Evolutionary conservation across 2,888 invertebrate genomes (phyloP).

Genomic region (Rhagonycha lutea): DNA sequence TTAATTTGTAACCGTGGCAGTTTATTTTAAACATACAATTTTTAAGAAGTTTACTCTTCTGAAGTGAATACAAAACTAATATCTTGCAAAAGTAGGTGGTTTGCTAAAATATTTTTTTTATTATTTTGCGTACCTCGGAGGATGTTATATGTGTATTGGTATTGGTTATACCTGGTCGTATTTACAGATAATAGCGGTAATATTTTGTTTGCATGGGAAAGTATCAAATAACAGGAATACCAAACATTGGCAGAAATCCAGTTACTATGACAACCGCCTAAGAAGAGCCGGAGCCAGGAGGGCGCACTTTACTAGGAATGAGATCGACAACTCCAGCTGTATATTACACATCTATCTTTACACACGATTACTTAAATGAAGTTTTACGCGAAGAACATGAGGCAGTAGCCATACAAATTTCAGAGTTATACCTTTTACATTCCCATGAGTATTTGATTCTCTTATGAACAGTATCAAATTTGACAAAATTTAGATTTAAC

Average conservation of each 20-base stretch:
- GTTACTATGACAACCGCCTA: constrained; percentile 24
- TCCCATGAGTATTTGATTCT: not conserved
- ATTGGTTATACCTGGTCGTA: not conserved
- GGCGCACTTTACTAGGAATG: constrained; percentile 20
- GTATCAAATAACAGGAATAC: constrained; percentile 7
- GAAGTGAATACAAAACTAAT: not conserved
- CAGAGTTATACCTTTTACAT: constrained; percentile 3
- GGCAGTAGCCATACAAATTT: not conserved
- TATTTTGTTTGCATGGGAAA: not conserved
- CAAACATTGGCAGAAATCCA: constrained; percentile 23
- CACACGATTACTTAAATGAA: constrained; percentile 12
- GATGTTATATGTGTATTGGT: not conserved
- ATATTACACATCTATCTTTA: constrained; percentile 18
- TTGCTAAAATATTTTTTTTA: not conserved
- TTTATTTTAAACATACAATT: not conserved
- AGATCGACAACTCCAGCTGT: constrained; percentile 20
- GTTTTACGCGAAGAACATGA: not conserved
- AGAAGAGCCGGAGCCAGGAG: constrained; percentile 26
- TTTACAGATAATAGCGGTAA: not conserved
- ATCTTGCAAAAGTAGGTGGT: not conserved
- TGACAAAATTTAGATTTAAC: not conserved
- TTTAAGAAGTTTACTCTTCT: not conserved
- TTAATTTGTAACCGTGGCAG: not conserved
- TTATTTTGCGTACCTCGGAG: not conserved
- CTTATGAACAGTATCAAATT: not conserved